A percentile compares a stretch with the other conserved stretches of the same genome.
Evolutionary conservation across 2,888 invertebrate species (phyloP).

Genomic region (Acholoe squamosa): DNA sequence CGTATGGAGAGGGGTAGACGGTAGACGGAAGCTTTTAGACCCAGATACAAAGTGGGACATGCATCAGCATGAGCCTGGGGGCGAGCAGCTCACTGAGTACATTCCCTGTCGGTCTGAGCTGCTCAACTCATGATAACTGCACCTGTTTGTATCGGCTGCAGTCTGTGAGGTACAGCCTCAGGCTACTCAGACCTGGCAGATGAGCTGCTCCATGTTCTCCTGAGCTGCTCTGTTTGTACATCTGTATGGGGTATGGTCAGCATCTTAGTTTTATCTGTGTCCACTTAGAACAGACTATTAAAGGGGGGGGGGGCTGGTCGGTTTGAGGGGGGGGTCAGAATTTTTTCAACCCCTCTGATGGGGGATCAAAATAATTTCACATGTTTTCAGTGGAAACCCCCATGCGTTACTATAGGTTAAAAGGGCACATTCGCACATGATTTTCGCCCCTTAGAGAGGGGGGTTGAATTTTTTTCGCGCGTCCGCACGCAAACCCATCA

Average conservation of each 20-base stretch:
- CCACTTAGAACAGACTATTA: not conserved
- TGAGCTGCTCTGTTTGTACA: conserved; percentile 10
- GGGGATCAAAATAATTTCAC: too few relatives aligned
- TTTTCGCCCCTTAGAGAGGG: too few relatives aligned
- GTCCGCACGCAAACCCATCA: too few relatives aligned
- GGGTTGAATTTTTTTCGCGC: too few relatives aligned
- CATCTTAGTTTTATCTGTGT: not conserved
- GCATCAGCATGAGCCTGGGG: not conserved
- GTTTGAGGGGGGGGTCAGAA: too few relatives aligned
- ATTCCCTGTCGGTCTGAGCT: not conserved
- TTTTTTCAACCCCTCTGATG: too few relatives aligned
- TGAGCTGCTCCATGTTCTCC: not conserved
- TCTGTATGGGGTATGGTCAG: conserved; percentile 1
- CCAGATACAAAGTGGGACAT: conserved; percentile 16
- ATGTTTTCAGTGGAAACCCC: too few relatives aligned
- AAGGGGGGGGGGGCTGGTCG: too few relatives aligned
- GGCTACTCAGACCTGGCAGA: not conserved
- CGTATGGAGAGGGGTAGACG: not conserved
- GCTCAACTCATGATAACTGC: not conserved
- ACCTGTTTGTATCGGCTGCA: not conserved
- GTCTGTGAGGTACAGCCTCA: not conserved
- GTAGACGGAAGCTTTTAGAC: not conserved
- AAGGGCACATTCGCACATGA: too few relatives aligned
- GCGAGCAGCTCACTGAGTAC: not conserved
- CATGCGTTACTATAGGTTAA: too few relatives aligned